Conservation (phyloP, 2,113 vertebrate species). For the Microcebus jonahi region DNA sequence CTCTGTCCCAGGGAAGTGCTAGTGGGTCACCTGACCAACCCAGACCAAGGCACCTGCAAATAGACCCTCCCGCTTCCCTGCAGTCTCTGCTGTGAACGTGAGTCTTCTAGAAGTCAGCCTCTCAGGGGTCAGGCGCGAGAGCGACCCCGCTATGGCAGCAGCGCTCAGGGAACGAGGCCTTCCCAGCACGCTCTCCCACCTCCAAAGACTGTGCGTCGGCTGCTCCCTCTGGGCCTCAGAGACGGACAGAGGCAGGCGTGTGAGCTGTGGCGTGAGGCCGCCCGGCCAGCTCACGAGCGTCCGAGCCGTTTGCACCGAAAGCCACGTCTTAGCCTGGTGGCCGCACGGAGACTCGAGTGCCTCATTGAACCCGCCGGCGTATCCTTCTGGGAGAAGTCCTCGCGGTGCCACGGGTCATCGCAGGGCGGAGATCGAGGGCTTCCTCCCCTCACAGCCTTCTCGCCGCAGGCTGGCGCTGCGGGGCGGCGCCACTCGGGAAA, state of each 20-base stretch:
- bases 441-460: background rate
- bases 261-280: accelerated
- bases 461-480: background rate
- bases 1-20: accelerated
- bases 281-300: background rate
- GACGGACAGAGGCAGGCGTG: background rate
- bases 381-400: background rate
- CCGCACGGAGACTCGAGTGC: background rate
- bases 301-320: background rate
- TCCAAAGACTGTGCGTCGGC: background rate
- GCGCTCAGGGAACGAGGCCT: background rate
- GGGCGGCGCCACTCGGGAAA: background rate
- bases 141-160: accelerated
- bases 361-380: background rate
- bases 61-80: accelerated
- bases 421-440: accelerated
- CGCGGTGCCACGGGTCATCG: background rate
- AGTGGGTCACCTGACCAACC: accelerated
- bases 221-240: background rate
- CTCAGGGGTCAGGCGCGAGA: background rate
- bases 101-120: background rate
- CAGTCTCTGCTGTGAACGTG: background rate
- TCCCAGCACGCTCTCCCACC: background rate
- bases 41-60: background rate
- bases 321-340: background rate